Base-by-base conservation (phyloP, 2,888 invertebrate species). In the Cephus pulcher region DNA sequence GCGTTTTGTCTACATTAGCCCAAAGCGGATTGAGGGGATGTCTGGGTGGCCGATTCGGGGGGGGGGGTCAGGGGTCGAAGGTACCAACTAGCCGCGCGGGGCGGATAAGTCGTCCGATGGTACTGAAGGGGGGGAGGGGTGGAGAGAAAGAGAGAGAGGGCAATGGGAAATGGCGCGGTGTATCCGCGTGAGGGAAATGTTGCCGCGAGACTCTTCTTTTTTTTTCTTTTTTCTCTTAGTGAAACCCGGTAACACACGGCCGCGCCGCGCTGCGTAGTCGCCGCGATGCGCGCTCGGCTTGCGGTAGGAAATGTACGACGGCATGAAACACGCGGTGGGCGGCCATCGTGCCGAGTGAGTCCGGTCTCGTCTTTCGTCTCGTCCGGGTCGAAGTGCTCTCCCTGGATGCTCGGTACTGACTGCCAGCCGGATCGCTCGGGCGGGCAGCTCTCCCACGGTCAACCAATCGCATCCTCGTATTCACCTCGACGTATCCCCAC, bases 391-490 rank as follows among this genome's bases (percentile, higher is more conserved):
- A 87, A 82, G 84, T 84, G 86, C 82, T 86, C 88, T 84, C 86
- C 84, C 87, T 88, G 89, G 86, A 85, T 89, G 90, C 89, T 91
- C 89, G 89, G 88, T 86, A 88, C 88, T 87, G 88, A 90, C 90
- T 89, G 90, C 85, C 88, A 88, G 88, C 85, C 83, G 80, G 80
- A 76, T 84, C 87, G 87, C 90, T 91, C 91, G 91, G 89, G 90
- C 91, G 89, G 90, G 88, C 89, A 89, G 89, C 89, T 89, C 91
- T 90, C 90, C 91, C 89, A 89, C 90, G 90, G 87, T 80, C 88
- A 88, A 89, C 91, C 91, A 91, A 90, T 90, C 90, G 86, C 87
- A 84, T 84, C 84, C 79, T 79, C 83, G 92, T 90, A 92, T 85
- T 86, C 84, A 82, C 83, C 78, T 78, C 79, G 82, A 82, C 83